Evolutionary conservation across 2,113 vertebrate genomes (phyloP).

Genomic region (Phrynosoma platyrhinos): DNA sequence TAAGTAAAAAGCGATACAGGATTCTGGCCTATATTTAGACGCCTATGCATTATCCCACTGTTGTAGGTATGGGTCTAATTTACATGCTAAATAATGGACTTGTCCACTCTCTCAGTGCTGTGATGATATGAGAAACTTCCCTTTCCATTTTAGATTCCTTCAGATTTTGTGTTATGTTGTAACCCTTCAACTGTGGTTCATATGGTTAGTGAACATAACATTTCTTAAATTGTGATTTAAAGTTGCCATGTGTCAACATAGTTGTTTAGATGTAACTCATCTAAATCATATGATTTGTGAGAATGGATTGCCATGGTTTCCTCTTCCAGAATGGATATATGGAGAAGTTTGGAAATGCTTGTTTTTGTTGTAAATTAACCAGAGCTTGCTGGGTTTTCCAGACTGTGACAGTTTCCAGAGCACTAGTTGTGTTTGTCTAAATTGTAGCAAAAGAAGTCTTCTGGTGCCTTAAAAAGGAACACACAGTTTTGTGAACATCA

Average conservation of each 20-base stretch:
- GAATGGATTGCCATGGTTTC: neutral
- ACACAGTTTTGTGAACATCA: neutral
- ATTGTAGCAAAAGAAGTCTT: neutral
- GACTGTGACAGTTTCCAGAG: neutral
- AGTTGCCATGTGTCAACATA: no score
- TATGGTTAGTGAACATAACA: neutral
- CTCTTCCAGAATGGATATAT: neutral
- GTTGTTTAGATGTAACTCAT: neutral
- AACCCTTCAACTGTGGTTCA: no score
- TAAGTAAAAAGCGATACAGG: no score
- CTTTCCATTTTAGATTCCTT: neutral
- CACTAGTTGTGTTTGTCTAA: neutral
- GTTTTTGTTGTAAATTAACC: neutral
- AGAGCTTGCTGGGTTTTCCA: neutral
- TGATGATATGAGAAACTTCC: neutral
- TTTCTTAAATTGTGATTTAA: neutral
- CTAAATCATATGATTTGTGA: neutral
- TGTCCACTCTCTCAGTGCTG: neutral
- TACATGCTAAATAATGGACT: neutral
- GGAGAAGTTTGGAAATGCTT: neutral
- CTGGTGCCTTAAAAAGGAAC: neutral
- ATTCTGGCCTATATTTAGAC: no score
- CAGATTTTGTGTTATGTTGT: neutral
- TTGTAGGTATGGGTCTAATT: no score
- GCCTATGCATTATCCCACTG: no score